These are phyloP conservation scores for Platichthys flesus DNA, from an alignment of 2,113 vertebrate genomes.

Conservation along the genomic window DNA sequence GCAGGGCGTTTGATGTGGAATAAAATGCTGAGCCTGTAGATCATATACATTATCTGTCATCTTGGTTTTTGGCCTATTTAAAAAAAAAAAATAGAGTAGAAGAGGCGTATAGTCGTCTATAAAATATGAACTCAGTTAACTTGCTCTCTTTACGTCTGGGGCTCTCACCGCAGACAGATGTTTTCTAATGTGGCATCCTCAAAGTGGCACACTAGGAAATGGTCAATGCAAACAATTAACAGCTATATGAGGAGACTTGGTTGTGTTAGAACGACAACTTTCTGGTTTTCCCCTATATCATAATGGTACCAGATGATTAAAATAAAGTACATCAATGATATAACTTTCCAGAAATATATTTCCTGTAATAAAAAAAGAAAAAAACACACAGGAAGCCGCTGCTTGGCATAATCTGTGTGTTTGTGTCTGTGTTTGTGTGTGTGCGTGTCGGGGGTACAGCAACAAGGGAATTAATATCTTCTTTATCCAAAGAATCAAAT, in stretches of 20 bases:
- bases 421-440: not conserved
- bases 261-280: not conserved
- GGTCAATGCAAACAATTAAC: not conserved
- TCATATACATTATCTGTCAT: constrained; percentile 58
- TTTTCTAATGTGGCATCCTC: constrained; percentile 15
- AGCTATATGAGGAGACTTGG: not conserved
- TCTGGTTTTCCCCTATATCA: not conserved
- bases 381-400: constrained; percentile 48
- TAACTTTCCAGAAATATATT: constrained; percentile 46
- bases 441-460: not conserved
- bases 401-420: constrained; percentile 33
- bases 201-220: not conserved
- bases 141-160: constrained; percentile 37
- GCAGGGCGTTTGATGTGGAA: constrained; percentile 58
- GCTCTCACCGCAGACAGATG: constrained; percentile 41
- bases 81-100: constrained; percentile 32
- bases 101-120: constrained; percentile 45
- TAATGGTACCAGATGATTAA: constrained; percentile 13
- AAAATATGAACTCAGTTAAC: constrained; percentile 58
- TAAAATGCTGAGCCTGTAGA: constrained; percentile 57
- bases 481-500: constrained; percentile 88
- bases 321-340: constrained; percentile 1
- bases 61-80: constrained; percentile 50
- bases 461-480: constrained; percentile 76
- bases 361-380: constrained; percentile 76